These are phyloP conservation scores for Phocides pigmalion DNA, from an alignment of 1,140 invertebrate genomes.

Conservation along the genomic window DNA sequence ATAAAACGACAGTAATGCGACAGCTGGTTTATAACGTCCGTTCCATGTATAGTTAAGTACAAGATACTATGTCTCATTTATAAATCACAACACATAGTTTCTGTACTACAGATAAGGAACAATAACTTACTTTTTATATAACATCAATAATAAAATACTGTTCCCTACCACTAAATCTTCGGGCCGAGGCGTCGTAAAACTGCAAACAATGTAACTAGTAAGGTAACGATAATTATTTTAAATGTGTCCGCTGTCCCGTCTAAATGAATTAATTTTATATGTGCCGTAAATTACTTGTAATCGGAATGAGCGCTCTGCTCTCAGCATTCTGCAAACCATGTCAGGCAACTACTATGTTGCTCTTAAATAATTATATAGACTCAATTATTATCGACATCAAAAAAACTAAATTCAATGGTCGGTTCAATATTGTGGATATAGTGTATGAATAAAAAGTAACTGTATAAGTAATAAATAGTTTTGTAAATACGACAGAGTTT, in stretches of 20 bases:
- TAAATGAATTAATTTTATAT: constrained; percentile 74
- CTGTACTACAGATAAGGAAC: too few relatives aligned
- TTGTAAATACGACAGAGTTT: too few relatives aligned
- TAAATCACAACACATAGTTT: too few relatives aligned
- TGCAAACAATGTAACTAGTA: constrained; percentile 67
- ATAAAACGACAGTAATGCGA: too few relatives aligned
- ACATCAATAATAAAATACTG: constrained; percentile 22
- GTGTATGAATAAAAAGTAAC: too few relatives aligned
- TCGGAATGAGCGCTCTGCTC: constrained; percentile 41
- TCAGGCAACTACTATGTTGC: constrained; percentile 21
- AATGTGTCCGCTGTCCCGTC: constrained; percentile 54
- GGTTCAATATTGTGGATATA: too few relatives aligned
- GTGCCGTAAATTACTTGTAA: constrained; percentile 71
- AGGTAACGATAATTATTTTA: constrained; percentile 64
- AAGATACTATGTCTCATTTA: too few relatives aligned
- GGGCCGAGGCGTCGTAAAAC: constrained; percentile 35
- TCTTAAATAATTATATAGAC: constrained; percentile 20
- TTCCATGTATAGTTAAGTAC: too few relatives aligned
- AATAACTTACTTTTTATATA: constrained; percentile 11
- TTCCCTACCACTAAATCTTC: constrained; percentile 18
- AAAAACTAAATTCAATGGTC: too few relatives aligned
- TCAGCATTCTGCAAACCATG: constrained; percentile 13
- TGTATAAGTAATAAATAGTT: too few relatives aligned
- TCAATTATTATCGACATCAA: too few relatives aligned
- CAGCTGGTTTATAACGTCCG: too few relatives aligned